Percentiles rank a stretch among this genome's conserved stretches.
Conservation (phyloP, 1,140 invertebrate genomes). For the Tetranychus cinnabarinus region DNA sequence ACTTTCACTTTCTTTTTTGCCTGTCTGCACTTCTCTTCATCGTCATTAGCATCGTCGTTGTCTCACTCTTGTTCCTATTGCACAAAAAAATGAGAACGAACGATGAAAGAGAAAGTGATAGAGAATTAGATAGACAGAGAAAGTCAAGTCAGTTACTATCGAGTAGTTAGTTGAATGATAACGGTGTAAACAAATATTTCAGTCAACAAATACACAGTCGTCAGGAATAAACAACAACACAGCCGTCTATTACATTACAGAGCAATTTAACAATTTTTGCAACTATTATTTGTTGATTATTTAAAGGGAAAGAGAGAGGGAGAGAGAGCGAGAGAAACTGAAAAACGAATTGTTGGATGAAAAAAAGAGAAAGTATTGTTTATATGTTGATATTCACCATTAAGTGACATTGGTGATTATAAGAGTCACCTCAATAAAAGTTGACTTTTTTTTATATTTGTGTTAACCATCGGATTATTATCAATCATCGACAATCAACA, state of each 20-base stretch:
- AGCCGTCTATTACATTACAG: not conserved
- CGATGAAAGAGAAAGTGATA: not conserved
- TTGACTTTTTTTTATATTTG: not conserved
- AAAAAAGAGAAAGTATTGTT: not conserved
- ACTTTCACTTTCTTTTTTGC: not conserved
- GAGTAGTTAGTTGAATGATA: not conserved
- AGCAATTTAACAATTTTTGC: too few species aligned
- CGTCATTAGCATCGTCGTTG: not conserved
- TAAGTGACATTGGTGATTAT: not conserved
- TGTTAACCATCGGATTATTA: not conserved
- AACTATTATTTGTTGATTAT: not conserved
- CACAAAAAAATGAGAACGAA: not conserved
- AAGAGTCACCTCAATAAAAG: not conserved
- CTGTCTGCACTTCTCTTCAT: not conserved
- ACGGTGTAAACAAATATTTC: not conserved
- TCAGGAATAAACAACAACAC: not conserved
- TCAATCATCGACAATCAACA: too few species aligned
- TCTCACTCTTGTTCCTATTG: not conserved
- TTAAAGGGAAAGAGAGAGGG: not conserved
- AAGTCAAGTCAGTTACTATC: not conserved
- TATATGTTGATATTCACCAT: not conserved
- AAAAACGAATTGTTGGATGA: not conserved
- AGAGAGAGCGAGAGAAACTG: not conserved
- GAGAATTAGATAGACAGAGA: not conserved
- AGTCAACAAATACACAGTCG: too few species aligned